Conservation (phyloP, 2,888 invertebrate species). For the Archips xylosteana region DNA sequence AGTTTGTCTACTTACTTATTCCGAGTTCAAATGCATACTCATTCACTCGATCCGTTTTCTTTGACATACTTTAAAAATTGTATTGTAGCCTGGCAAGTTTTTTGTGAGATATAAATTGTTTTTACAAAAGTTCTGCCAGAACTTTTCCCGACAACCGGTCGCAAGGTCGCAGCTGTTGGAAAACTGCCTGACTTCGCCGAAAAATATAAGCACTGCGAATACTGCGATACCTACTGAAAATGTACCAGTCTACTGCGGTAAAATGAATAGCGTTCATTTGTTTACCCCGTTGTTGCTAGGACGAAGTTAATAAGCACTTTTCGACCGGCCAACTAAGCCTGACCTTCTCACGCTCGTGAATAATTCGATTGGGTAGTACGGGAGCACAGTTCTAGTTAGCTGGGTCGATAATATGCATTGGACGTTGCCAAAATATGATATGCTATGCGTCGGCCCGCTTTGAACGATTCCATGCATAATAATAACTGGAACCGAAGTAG, state of each 20-base stretch:
- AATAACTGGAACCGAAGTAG: conserved; percentile 9
- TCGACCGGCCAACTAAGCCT: conserved; percentile 5
- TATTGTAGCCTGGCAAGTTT: neutral
- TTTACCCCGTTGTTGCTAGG: conserved; percentile 30
- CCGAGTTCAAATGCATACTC: neutral
- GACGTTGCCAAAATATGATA: conserved; percentile 29
- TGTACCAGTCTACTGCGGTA: neutral
- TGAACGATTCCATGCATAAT: conserved; percentile 18
- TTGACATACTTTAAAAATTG: neutral
- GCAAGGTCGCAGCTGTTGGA: neutral
- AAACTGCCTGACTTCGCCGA: neutral
- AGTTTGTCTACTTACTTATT: neutral
- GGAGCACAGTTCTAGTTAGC: neutral
- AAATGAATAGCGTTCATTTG: conserved; percentile 23
- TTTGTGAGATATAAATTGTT: neutral
- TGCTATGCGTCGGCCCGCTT: conserved; percentile 1
- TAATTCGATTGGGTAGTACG: neutral
- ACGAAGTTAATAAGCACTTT: neutral
- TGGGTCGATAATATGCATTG: conserved; percentile 33
- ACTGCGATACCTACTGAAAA: no score
- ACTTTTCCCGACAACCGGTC: neutral
- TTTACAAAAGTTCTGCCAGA: neutral
- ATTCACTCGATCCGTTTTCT: no score
- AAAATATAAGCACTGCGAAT: neutral
- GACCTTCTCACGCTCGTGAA: neutral